Conservation (phyloP, 2,113 vertebrate genomes). For the Pandion haliaetus region DNA sequence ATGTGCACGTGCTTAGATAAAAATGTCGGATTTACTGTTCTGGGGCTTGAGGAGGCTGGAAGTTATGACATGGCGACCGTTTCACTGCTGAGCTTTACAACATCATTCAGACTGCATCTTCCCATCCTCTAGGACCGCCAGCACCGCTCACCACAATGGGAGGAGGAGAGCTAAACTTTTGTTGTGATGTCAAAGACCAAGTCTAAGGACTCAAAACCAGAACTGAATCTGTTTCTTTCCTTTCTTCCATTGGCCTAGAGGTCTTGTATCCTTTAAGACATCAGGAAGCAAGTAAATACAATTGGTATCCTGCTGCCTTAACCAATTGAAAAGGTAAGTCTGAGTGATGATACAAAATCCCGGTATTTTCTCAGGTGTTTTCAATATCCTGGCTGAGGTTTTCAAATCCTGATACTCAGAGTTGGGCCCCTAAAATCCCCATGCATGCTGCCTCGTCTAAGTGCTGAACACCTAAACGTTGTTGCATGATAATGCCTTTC, state of each 20-base stretch:
- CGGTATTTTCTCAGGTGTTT: neutral
- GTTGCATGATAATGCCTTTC: neutral
- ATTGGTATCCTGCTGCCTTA: neutral
- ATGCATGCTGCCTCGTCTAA: neutral
- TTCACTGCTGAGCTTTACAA: neutral
- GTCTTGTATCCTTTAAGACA: neutral
- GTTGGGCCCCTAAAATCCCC: neutral
- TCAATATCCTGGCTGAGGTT: neutral
- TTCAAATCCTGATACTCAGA: neutral
- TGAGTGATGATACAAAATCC: neutral
- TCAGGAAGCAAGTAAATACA: neutral
- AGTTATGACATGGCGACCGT: neutral
- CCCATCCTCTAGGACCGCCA: no score
- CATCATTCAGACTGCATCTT: neutral
- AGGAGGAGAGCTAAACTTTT: neutral
- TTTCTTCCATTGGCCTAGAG: neutral
- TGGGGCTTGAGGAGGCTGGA: neutral
- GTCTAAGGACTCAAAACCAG: neutral
- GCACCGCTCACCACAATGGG: neutral
- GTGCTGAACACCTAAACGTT: neutral
- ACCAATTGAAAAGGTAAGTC: neutral
- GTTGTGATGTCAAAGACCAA: neutral
- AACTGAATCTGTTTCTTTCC: neutral
- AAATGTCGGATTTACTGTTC: neutral
- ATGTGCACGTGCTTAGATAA: accelerated